Base-by-base conservation (phyloP, 2,888 invertebrate genomes). In the Folsomia candida region DNA sequence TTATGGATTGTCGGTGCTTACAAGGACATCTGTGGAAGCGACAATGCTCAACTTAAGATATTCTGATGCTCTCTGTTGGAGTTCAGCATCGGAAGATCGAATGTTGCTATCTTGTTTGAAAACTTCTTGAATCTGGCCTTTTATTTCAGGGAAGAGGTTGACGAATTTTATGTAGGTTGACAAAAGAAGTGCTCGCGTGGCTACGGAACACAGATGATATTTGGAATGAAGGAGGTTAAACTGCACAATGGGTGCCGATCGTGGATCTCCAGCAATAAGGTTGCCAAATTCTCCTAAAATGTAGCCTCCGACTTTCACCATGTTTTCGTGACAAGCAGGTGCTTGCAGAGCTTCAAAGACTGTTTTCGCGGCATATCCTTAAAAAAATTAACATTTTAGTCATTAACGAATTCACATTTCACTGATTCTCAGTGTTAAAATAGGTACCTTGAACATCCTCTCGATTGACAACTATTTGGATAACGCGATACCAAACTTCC, bases 231-330 rank as follows among this genome's bases (percentile, higher is more conserved):
- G 87, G 72, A 99, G 87, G 84, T 97, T 95, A 86, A 99, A 99
- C 85, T 99, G 99, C 76, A 99, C 95, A 81, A 91, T 87, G 9
- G 99, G 98, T 69, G 97, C 96, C 61, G 98, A 99, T 71, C 98
- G 88, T 73, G 94, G 93, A 84, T 99, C 99, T 20, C 99, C 99
- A 80, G 99, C 99, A 83, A 99, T 99, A 73, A 99, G 88, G 86
- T 99, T 99, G 67, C 99, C 99, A 85, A 99, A 99, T 85, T 99
- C 98, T 74, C 99, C 99, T 73, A 99, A 88, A 81, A 99, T 98
- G 82, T 99, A 99, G 67, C 98, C 99, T 73, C 98, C 98, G 68
- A 99, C 99, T 88, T 99, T 99, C 1, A 99, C 98, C 99, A 99
- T 99, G 84, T 99, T 99, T 85, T 99, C 99, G 84, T 99, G 99